Evolutionary conservation across 2,797 vertebrate genomes (phyloP), one percentile per base, ranked within the genome.

Genomic region (Loriculus beryllinus): DNA sequence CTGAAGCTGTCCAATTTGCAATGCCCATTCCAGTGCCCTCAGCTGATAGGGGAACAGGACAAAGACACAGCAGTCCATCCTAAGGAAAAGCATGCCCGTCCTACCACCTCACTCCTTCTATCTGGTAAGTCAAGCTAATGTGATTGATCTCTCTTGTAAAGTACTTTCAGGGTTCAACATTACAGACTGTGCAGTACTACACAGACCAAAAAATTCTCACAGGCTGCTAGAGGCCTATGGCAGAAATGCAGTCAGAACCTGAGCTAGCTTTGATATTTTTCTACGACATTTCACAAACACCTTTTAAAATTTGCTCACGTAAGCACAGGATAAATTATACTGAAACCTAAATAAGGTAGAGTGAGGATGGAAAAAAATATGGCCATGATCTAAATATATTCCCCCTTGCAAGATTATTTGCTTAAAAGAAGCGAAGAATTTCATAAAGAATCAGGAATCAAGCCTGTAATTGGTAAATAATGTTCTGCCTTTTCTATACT

Each of bases 11-110:
- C n/a, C n/a, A n/a, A n/a, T n/a, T n/a, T n/a, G n/a, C n/a, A n/a
- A n/a, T n/a, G n/a, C 37, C 6, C 1, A 0, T 16, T 52, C 19
- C 43, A 56, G 33, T 5, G 3, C 26, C 31, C 8, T 6, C 3
- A 4, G 40, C 9, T 35, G 40, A 69, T 4, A 14, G 26, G 16
- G 14, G 16, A 79, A 26, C 3, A 12, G 6, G 39, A 64, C 1
- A 9, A 59, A 28, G 65, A 22, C 54, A 33, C 21, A 77, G 42
- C 7, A 71, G 19, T 25, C 7, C 37, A 10, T 26, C 18, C 14
- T 48, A 40, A 51, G 12, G 25, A 80, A 82, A 74, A 75, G 7
- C 1, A 6, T 14, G 3, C 7, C 29, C 6, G 0, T 56, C 21
- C 28, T 57, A 62, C 3, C 0, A 0, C 9, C n/a, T 42, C 45